Conservation (phyloP, 2,888 invertebrate genomes). For the Euproctis similis region DNA sequence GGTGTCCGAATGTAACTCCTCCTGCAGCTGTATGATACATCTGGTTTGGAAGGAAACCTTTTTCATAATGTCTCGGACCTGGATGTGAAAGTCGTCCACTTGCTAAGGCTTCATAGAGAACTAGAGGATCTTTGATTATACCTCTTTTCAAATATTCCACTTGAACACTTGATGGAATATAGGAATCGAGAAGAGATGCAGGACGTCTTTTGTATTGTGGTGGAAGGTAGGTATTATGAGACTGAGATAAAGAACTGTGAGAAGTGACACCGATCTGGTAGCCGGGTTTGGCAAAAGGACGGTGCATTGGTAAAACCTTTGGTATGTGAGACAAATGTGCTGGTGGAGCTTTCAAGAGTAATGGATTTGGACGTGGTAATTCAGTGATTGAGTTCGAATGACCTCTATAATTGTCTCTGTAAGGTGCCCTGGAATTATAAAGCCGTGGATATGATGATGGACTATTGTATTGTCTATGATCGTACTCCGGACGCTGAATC, state of each 20-base stretch:
- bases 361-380: slow-evolving; percentile 52
- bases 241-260: slow-evolving; percentile 36
- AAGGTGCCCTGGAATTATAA: slow-evolving; percentile 46
- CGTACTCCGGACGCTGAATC: slow-evolving; percentile 33
- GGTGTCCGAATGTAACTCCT: slow-evolving; percentile 60
- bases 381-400: slow-evolving; percentile 31
- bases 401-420: slow-evolving; percentile 45
- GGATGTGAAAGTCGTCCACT: slow-evolving; percentile 40
- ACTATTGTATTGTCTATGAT: slow-evolving; percentile 40
- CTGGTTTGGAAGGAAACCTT: slow-evolving; percentile 69
- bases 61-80: slow-evolving; percentile 50
- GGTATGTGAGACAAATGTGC: slow-evolving; percentile 56
- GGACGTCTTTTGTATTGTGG: slow-evolving; percentile 50
- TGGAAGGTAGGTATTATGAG: slow-evolving; percentile 34
- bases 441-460: slow-evolving; percentile 50
- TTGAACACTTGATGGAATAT: slow-evolving; percentile 76
- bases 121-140: slow-evolving; percentile 52
- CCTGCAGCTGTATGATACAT: slow-evolving; percentile 65
- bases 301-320: slow-evolving; percentile 52
- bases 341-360: slow-evolving; percentile 46
- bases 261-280: slow-evolving; percentile 36
- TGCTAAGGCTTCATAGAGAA: slow-evolving; percentile 59
- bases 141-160: slow-evolving; percentile 65
- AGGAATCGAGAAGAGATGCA: slow-evolving; percentile 75
- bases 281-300: slow-evolving; percentile 51